Conservation (phyloP, 1,140 invertebrate genomes). For the Neotoxoptera formosana region DNA sequence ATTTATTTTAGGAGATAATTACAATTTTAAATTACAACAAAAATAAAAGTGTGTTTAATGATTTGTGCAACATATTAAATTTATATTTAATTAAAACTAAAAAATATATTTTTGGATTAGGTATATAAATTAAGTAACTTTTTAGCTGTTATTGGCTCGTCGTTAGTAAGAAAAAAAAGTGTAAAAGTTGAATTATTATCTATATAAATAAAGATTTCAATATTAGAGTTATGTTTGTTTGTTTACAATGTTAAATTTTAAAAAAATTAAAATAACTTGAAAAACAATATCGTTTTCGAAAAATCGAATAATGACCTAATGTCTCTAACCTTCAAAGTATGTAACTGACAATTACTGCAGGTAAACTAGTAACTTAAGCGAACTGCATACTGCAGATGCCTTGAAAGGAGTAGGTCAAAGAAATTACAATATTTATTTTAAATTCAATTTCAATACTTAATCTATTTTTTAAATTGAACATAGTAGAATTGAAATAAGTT, state of each 20-base stretch:
- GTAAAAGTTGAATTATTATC: neutral
- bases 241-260: neutral
- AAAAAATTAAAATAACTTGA: neutral
- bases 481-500: neutral
- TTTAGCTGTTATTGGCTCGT: neutral
- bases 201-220: neutral
- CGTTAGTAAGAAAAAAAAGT: neutral
- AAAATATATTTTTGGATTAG: neutral
- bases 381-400: neutral
- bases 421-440: neutral
- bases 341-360: neutral
- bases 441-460: neutral
- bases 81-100: neutral
- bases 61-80: neutral
- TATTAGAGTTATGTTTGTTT: neutral
- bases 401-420: slow-evolving; percentile 5
- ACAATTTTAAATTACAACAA: neutral
- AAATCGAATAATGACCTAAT: neutral
- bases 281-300: neutral
- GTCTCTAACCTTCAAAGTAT: neutral
- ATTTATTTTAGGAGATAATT: too few species aligned
- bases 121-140: neutral
- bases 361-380: neutral
- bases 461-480: neutral
- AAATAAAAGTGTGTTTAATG: neutral